phyloP scores from a whole-genome alignment of 1,140 invertebrate genomes.

The Arctopsyche grandis region DNA sequence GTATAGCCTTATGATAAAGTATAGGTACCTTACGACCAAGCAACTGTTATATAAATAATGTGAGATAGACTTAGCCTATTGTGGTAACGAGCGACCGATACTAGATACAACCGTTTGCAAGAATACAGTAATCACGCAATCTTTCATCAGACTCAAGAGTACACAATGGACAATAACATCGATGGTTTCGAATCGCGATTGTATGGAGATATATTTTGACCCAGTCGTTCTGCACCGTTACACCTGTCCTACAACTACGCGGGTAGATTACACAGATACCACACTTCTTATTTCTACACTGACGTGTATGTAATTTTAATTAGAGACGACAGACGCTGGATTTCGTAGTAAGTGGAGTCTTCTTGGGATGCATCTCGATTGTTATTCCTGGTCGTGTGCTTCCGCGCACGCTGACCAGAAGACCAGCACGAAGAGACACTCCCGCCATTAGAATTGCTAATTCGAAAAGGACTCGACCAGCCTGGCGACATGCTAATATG shows the following conservation, averaged over 20 bases:
- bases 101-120: not conserved
- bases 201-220: constrained; percentile 1
- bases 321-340: too few species aligned
- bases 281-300: too few species aligned
- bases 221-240: not conserved
- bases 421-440: not conserved
- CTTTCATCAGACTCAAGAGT: not conserved
- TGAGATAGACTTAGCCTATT: too few species aligned
- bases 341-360: too few species aligned
- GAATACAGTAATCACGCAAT: constrained; percentile 14
- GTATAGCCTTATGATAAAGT: too few species aligned
- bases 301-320: too few species aligned
- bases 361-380: not conserved
- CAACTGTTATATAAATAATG: too few species aligned
- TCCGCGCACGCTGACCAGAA: constrained; percentile 2
- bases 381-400: constrained; percentile 13
- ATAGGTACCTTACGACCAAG: too few species aligned
- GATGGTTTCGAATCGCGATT: constrained; percentile 8
- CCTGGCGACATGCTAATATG: constrained; percentile 21
- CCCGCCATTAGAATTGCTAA: constrained; percentile 36
- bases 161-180: constrained; percentile 20
- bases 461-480: constrained; percentile 2
- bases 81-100: not conserved
- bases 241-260: not conserved
- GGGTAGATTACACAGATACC: too few species aligned